Conservation (phyloP, 2,113 vertebrate species). For the Neolamprologus ventralis region DNA sequence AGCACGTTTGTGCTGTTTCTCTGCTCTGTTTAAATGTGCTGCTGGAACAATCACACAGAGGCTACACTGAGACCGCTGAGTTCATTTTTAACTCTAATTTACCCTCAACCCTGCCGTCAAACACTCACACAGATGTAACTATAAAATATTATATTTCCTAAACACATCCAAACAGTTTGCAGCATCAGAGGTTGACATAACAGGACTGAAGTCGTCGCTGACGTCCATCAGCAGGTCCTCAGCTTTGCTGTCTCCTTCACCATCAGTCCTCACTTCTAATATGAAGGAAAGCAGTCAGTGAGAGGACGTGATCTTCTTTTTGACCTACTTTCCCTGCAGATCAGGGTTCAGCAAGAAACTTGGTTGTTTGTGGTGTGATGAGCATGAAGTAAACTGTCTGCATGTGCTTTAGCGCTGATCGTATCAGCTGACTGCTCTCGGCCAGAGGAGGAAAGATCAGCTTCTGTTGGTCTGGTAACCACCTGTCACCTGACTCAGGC, state of each 20-base stretch:
- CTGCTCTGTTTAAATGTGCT: neutral
- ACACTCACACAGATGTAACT: neutral
- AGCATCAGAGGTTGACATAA: neutral
- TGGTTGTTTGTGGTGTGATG: neutral
- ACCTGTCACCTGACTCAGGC: neutral
- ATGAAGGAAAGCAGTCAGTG: neutral
- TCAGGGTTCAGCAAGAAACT: neutral
- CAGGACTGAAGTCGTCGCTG: neutral
- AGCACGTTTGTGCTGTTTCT: neutral
- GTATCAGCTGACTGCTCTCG: neutral
- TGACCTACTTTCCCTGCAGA: neutral
- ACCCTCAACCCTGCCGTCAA: neutral
- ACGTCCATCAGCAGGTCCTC: neutral
- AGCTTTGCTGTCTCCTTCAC: accelerated
- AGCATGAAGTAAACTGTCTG: neutral
- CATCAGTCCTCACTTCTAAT: neutral
- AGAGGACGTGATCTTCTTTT: neutral
- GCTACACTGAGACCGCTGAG: neutral
- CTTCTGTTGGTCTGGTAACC: neutral
- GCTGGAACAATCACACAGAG: neutral
- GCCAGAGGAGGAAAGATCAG: neutral
- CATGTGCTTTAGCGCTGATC: neutral
- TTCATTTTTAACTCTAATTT: neutral
- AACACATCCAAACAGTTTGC: neutral
- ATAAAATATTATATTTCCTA: neutral